Evolutionary conservation across 2,888 invertebrate genomes (phyloP).

Genomic region (Nomada fabriciana): DNA sequence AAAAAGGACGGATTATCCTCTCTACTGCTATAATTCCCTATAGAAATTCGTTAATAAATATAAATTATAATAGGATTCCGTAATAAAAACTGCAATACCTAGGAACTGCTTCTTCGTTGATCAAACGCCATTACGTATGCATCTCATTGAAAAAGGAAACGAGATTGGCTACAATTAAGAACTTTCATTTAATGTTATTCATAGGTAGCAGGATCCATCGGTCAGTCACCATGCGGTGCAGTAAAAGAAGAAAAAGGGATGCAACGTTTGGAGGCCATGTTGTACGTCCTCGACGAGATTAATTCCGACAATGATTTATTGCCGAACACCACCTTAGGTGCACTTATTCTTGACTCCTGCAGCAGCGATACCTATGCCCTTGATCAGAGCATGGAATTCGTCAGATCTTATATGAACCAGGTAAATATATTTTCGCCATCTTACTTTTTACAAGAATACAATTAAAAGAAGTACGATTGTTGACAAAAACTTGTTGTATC

Average conservation of each 20-base stretch:
- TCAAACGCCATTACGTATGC: too few relatives aligned
- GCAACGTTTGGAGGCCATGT: slow-evolving; percentile 89
- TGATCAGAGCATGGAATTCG: slow-evolving; percentile 89
- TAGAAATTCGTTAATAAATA: too few relatives aligned
- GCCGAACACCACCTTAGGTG: slow-evolving; percentile 87
- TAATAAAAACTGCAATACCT: too few relatives aligned
- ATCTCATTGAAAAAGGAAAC: too few relatives aligned
- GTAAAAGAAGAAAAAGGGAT: slow-evolving; percentile 89
- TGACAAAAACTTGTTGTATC: too few relatives aligned
- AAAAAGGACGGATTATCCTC: too few relatives aligned
- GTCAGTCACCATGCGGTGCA: slow-evolving; percentile 85
- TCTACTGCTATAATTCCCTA: too few relatives aligned
- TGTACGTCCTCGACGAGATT: slow-evolving; percentile 88
- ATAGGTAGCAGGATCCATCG: slow-evolving; percentile 79
- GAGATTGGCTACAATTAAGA: too few relatives aligned
- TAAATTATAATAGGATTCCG: too few relatives aligned
- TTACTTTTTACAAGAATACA: neutral
- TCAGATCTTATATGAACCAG: slow-evolving; percentile 87
- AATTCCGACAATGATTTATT: slow-evolving; percentile 86
- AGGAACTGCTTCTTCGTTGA: too few relatives aligned
- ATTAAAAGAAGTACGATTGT: too few relatives aligned
- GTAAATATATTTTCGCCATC: slow-evolving; percentile 73
- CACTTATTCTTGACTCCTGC: slow-evolving; percentile 84
- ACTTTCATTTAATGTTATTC: slow-evolving; percentile 16
- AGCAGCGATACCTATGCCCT: slow-evolving; percentile 89